phyloP scores from a whole-genome alignment of 2,888 invertebrate species.

The Steinernema carpocapsae region DNA sequence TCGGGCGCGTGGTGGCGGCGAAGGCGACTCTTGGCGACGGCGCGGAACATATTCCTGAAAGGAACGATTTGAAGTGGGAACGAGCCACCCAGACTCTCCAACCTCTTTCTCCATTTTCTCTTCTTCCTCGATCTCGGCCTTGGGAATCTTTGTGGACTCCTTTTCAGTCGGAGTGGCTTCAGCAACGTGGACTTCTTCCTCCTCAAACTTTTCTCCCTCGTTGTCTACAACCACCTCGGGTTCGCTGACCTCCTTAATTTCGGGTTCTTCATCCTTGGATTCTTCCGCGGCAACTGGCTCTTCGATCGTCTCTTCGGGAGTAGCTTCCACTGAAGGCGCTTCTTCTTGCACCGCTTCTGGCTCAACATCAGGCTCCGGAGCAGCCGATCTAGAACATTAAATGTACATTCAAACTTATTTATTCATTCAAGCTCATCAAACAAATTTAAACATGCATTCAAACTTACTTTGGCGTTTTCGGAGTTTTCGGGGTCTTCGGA shows the following conservation, averaged over 20 bases:
- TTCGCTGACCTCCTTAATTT: constrained; percentile 12
- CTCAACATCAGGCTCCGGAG: constrained; percentile 15
- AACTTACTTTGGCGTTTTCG: constrained; percentile 58
- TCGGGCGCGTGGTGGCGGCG: constrained; percentile 55
- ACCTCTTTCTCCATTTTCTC: constrained; percentile 36
- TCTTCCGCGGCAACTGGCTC: background rate
- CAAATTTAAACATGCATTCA: constrained; percentile 38
- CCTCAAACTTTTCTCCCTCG: constrained; percentile 42
- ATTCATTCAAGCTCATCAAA: too few relatives aligned
- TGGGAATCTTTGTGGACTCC: constrained; percentile 31
- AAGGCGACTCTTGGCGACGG: constrained; percentile 50
- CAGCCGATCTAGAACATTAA: background rate
- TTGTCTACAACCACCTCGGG: background rate
- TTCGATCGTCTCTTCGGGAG: constrained; percentile 34
- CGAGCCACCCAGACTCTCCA: constrained; percentile 37
- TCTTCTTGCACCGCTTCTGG: constrained; percentile 37
- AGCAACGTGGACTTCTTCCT: constrained; percentile 36
- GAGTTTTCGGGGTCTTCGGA: constrained; percentile 61
- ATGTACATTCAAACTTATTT: constrained; percentile 49
- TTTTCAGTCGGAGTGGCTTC: constrained; percentile 25
- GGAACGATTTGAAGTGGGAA: background rate
- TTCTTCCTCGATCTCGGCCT: constrained; percentile 1
- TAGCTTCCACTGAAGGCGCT: constrained; percentile 40
- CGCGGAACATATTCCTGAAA: constrained; percentile 17
- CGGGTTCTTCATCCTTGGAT: constrained; percentile 10